phyloP scores from a whole-genome alignment of 2,888 invertebrate genomes.

The Habroteleia sp. region DNA sequence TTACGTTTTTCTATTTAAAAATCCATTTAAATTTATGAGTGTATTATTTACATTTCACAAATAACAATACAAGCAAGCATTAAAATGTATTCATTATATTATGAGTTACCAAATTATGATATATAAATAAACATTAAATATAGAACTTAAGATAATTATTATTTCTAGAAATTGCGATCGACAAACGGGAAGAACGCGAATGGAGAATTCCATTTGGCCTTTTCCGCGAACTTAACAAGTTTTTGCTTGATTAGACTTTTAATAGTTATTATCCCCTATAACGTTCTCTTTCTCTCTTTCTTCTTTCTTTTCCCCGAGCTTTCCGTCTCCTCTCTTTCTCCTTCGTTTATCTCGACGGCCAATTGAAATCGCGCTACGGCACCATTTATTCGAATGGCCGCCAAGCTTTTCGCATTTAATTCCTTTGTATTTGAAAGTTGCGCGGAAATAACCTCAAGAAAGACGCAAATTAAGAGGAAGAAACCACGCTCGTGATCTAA shows the following conservation, averaged over 20 bases:
- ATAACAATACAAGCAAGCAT: no score
- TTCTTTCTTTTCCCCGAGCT: no score
- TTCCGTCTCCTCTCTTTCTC: slow-evolving; percentile 15
- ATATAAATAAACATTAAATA: no score
- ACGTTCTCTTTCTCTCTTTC: slow-evolving; percentile 31
- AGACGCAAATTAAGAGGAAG: slow-evolving; percentile 34
- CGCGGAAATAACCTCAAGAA: slow-evolving; percentile 48
- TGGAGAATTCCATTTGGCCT: slow-evolving; percentile 58
- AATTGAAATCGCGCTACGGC: slow-evolving; percentile 64
- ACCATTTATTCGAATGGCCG: slow-evolving; percentile 59
- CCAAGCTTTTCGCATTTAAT: slow-evolving; percentile 43
- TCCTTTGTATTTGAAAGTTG: slow-evolving; percentile 45
- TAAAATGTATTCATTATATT: no score
- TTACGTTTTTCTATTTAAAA: no score
- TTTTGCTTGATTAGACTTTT: slow-evolving; percentile 69
- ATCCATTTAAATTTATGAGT: no score
- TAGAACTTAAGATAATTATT: no score
- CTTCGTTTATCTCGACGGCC: slow-evolving; percentile 63
- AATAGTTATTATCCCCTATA: slow-evolving; percentile 68
- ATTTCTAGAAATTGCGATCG: not conserved
- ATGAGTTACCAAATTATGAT: no score
- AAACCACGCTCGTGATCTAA: slow-evolving; percentile 29
- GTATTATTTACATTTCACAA: no score
- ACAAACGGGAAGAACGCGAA: slow-evolving; percentile 34
- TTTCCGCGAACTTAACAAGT: slow-evolving; percentile 66